Evolutionary conservation across 2,113 vertebrate genomes (phyloP), one percentile per base, ranked within the genome.

Genomic region (Antennarius striatus): DNA sequence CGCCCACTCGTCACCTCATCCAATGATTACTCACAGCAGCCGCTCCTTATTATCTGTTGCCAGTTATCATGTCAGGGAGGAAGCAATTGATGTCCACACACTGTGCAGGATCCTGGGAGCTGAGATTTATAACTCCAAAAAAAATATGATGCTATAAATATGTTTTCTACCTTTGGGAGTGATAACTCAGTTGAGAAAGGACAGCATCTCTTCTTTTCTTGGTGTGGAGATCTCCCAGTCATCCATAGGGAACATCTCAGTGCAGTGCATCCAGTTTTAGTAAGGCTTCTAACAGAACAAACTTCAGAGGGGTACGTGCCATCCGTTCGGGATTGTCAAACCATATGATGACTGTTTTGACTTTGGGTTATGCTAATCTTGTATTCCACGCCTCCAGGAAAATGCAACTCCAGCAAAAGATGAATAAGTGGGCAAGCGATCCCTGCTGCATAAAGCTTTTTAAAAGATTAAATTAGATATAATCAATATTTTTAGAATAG

Each of bases 61-160:
- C 66, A 80, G 65, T 57, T 75, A 82, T 86, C 17, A 57, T 62
- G 56, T 68, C 22, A 22, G 22, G 22, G 68, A 77, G 42, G 75
- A 81, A 36, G 63, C 56, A 15, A 54, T 80, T 56, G n/a, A 72
- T 47, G 53, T 30, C 52, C 66, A 63, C 22, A n/a, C 43, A 65
- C 57, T 43, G 47, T 32, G 64, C 62, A 74, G 30, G 45, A 63
- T 73, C 43, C 43, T 47, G 15, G 28, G 47, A 68, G 73, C 56
- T 53, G 14, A 72, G 71, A 85, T 88, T 85, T 75, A 83, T 79
- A 47, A 36, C 32, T 36, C 32, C 32, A 36, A 29, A 45, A 56
- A 58, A 57, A 43, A 75, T 68, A 63, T 53, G 63, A 62, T 36
- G 51, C 73, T 78, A 79, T 83, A 83, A 84, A 86, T 84, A 76